Conservation (phyloP, 2,113 vertebrate species). For the Neomonachus schauinslandi region DNA sequence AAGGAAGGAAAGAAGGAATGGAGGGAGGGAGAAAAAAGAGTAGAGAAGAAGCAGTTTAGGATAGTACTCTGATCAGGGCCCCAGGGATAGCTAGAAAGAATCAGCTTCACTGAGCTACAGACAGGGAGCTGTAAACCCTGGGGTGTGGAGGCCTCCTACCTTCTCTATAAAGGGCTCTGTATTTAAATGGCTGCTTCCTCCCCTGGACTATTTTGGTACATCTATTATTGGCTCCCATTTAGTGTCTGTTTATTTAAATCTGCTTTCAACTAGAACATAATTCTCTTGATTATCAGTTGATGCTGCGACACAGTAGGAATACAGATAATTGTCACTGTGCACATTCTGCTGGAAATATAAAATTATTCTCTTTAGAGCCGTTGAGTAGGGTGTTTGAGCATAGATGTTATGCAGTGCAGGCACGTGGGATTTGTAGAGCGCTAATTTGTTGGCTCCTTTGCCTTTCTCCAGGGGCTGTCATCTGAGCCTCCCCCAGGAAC, state of each 20-base stretch:
- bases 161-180: slow-evolving; percentile 15
- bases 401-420: slow-evolving; percentile 50
- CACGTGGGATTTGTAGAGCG: slow-evolving; percentile 56
- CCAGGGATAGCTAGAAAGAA: background rate
- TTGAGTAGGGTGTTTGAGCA: slow-evolving; percentile 61
- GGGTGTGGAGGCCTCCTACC: background rate
- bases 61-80: too few relatives aligned
- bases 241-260: slow-evolving; percentile 83
- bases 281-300: slow-evolving; percentile 82
- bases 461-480: background rate
- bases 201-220: slow-evolving; percentile 75
- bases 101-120: background rate
- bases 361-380: slow-evolving; percentile 75
- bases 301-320: slow-evolving; percentile 77
- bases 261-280: slow-evolving; percentile 81
- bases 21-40: accelerated
- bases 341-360: slow-evolving; percentile 77
- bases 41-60: background rate
- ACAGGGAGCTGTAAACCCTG: background rate
- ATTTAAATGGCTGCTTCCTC: slow-evolving; percentile 56
- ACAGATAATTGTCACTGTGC: slow-evolving; percentile 79
- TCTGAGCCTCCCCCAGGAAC: background rate
- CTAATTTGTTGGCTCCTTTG: slow-evolving; percentile 69
- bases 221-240: slow-evolving; percentile 81
- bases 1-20: accelerated